phyloP scores from a whole-genome alignment of 1,140 invertebrate genomes.

The Batillaria attramentaria region DNA sequence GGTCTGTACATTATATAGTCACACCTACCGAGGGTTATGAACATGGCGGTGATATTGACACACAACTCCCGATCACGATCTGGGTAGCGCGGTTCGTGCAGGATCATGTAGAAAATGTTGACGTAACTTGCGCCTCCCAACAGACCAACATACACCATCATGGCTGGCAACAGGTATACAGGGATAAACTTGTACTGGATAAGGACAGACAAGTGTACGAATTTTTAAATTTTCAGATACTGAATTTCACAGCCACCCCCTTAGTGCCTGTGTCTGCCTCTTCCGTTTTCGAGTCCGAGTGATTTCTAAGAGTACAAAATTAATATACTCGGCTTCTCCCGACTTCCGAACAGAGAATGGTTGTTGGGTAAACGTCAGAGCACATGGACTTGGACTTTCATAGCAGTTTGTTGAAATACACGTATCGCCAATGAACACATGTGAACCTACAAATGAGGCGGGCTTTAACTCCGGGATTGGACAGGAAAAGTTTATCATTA shows the following conservation, averaged over 20 bases:
- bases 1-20: background rate
- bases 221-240: background rate
- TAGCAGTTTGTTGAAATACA: too few species aligned
- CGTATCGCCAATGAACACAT: too few species aligned
- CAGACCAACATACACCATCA: conserved; percentile 64
- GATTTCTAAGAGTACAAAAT: too few species aligned
- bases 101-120: conserved; percentile 64
- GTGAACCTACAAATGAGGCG: too few species aligned
- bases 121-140: conserved; percentile 65
- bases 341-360: too few species aligned
- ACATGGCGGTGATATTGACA: conserved; percentile 62
- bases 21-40: conserved; percentile 59
- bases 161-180: conserved; percentile 51
- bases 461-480: too few species aligned
- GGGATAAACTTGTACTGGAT: conserved; percentile 64
- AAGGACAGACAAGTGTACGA: background rate
- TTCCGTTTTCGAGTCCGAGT: background rate
- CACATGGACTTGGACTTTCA: too few species aligned
- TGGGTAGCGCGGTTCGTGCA: conserved; percentile 54
- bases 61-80: conserved; percentile 60
- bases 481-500: too few species aligned
- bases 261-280: background rate
- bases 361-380: too few species aligned
- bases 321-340: too few species aligned
- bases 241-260: background rate